These are phyloP conservation scores for Cyprinodon diabolis DNA, from an alignment of 2,797 vertebrate species.

Conservation along the genomic window DNA sequence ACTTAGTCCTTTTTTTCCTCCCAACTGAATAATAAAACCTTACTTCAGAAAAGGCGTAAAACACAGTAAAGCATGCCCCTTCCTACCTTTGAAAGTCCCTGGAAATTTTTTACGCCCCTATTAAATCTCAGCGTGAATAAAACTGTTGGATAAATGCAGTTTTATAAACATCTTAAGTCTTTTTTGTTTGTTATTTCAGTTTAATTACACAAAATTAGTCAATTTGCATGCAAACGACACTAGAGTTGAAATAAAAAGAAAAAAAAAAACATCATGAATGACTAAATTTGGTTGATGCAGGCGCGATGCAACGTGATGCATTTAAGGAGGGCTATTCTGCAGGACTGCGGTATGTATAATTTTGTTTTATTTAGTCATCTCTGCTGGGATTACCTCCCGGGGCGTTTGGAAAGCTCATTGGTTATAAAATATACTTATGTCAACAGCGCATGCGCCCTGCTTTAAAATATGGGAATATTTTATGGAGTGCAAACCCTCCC, in stretches of 20 bases:
- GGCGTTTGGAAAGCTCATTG: conserved; percentile 70
- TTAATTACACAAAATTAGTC: conserved; percentile 1
- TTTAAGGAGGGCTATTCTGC: conserved; percentile 30
- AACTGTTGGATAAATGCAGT: neutral
- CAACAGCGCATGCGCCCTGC: conserved; percentile 76
- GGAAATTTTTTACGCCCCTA: neutral
- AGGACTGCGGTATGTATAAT: conserved; percentile 47
- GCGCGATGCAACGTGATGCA: conserved; percentile 22
- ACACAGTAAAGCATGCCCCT: neutral
- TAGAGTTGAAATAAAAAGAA: neutral
- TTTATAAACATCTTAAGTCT: conserved; percentile 1
- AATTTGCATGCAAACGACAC: conserved; percentile 3
- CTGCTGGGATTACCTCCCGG: conserved; percentile 69
- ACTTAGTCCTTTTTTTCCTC: neutral
- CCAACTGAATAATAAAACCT: neutral
- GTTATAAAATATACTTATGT: conserved; percentile 67
- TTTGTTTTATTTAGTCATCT: conserved; percentile 65
- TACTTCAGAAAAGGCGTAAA: neutral
- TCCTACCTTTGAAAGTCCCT: neutral
- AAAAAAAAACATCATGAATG: neutral
- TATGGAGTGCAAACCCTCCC: conserved; percentile 54
- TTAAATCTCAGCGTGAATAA: neutral
- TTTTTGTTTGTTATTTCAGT: neutral
- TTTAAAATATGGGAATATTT: conserved; percentile 67
- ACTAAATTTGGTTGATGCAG: neutral